Base-by-base conservation (phyloP, 2,113 vertebrate genomes). In the Echinops telfairi region DNA sequence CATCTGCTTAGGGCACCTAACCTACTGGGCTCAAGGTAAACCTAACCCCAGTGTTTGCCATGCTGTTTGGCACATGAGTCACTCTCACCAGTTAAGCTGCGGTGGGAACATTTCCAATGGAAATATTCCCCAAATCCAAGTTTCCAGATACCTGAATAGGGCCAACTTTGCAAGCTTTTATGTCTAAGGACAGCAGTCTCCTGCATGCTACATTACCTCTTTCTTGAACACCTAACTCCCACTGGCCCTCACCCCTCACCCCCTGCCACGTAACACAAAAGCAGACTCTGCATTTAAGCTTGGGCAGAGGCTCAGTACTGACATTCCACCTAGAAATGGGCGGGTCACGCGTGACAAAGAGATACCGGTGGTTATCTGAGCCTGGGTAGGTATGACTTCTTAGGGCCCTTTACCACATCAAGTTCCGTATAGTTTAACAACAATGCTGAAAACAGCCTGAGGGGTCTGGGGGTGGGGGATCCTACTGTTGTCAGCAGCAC, bases 391-490 rank as follows among this genome's bases (percentile, higher is more conserved):
- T 58, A 12, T 70, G 79, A 86, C 93, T 94, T 91, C 66, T 58
- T 92, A 79, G 29, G 66, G 38, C 1, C 47, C 66, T 84, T n/a
- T 83, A 23, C 27, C 29, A 5, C 85, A 19, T 94, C 57, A 70
- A 84, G 31, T 76, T 89, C 87, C 22, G 19, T 23, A 70, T 38
- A 86, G 14, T 89, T 76, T 38, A 91, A 53, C 85, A 94, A 91
- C 47, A 85, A 68, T 83, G 86, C 19, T 66, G 73, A 89, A 92
- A 53, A 90, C 58, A 68, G 43, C 47, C 82, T 86, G 64, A 22
- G 19, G 58, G 79, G 53, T n/a, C 15, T 25, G 19, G 64, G 83
- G 33, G 58, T 76, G 40, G 38, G 16, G 64, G 80, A 79, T n/a
- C 22, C 53, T 84, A 47, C 22, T 11, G 78, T 66, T 73, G 78